Evolutionary conservation across 64 coral and sea anemone species (phyloP).

Genomic region (Actinia equina): DNA sequence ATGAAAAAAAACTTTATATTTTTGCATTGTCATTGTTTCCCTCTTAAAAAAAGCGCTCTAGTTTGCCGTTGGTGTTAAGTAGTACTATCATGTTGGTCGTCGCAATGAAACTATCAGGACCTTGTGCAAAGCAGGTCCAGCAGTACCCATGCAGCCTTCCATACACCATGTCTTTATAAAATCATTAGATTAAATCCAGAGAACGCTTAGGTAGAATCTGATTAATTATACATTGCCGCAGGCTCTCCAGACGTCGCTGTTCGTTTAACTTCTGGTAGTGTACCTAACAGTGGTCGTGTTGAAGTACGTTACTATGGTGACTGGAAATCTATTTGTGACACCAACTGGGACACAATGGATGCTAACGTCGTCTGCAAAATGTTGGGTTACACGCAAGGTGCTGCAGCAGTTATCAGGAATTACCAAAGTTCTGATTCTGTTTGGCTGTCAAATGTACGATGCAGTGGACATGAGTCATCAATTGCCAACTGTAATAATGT

Average conservation of each 20-base stretch:
- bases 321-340: not conserved
- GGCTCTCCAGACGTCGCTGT: not conserved
- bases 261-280: not conserved
- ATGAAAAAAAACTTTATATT: too few species aligned
- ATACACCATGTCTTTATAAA: too few species aligned
- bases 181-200: too few species aligned
- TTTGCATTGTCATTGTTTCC: too few species aligned
- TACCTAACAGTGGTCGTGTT: not conserved
- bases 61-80: too few species aligned
- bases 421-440: not conserved
- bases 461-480: not conserved
- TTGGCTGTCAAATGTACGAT: not conserved
- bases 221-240: not conserved
- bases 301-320: conserved; percentile 6
- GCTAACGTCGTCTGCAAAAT: not conserved
- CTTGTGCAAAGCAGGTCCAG: too few species aligned
- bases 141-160: too few species aligned
- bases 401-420: not conserved
- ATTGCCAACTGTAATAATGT: not conserved
- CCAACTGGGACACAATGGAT: not conserved
- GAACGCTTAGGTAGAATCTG: not conserved
- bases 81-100: too few species aligned
- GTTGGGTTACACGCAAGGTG: not conserved
- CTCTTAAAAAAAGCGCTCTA: too few species aligned
- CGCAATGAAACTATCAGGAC: too few species aligned